These are phyloP conservation scores for Ochropleura plecta DNA, from an alignment of 2,888 invertebrate species.

Conservation along the genomic window DNA sequence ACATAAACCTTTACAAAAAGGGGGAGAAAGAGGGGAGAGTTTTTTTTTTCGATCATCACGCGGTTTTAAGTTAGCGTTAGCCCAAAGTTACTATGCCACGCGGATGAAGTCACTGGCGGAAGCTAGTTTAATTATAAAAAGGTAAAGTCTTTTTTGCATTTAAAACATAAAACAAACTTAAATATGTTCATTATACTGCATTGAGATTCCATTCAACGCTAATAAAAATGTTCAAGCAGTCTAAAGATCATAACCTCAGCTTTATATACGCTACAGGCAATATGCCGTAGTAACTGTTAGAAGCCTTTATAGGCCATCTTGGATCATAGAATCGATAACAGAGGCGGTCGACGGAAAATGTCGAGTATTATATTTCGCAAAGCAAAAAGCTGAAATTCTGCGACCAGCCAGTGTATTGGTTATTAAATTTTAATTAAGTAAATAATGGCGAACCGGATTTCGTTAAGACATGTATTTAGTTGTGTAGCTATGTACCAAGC, in stretches of 20 bases:
- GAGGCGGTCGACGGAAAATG: constrained; percentile 11
- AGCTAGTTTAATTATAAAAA: neutral
- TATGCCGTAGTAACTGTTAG: constrained; percentile 14
- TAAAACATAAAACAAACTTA: neutral
- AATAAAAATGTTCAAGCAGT: neutral
- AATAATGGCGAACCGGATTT: constrained; percentile 3
- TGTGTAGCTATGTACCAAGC: neutral
- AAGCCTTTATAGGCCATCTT: constrained; percentile 26
- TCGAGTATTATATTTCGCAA: constrained; percentile 10
- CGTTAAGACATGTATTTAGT: neutral
- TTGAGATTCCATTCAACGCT: neutral
- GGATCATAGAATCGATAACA: constrained; percentile 25
- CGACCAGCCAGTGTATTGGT: neutral
- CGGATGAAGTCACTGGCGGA: too few relatives aligned
- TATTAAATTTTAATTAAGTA: too few relatives aligned
- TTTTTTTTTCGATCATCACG: too few relatives aligned
- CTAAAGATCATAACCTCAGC: neutral
- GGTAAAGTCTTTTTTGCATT: neutral
- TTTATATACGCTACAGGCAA: neutral
- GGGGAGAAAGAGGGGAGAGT: too few relatives aligned
- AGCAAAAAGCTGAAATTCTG: constrained; percentile 15
- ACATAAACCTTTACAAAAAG: too few relatives aligned
- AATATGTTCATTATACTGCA: neutral
- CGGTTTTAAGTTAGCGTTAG: too few relatives aligned
- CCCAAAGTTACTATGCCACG: too few relatives aligned